Evolutionary conservation across 2,113 vertebrate species (phyloP).

Genomic region (Poicephalus gulielmi): DNA sequence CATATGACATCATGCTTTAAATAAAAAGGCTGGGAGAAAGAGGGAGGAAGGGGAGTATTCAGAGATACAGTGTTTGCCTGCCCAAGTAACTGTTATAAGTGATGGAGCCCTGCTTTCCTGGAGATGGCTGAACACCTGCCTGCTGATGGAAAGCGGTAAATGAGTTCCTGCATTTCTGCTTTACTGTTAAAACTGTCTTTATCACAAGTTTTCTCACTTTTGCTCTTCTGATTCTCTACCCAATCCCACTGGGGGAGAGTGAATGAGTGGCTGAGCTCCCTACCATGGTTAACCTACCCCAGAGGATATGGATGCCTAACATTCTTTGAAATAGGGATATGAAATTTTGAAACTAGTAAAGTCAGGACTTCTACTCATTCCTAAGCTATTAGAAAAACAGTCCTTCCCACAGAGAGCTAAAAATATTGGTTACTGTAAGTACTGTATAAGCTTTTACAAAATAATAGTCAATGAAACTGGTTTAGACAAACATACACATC

Average conservation of each 20-base stretch:
- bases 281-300: neutral
- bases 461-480: neutral
- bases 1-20: neutral
- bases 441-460: neutral
- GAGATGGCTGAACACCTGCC: neutral
- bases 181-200: neutral
- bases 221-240: neutral
- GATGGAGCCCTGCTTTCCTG: neutral
- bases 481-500: neutral
- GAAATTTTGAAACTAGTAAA: neutral
- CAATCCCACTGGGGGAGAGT: accelerated
- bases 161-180: neutral
- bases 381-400: neutral
- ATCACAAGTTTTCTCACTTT: neutral
- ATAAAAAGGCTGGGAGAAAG: neutral
- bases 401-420: neutral
- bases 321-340: neutral
- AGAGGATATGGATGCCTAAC: neutral
- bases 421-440: neutral
- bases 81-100: accelerated
- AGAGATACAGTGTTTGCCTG: neutral
- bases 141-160: accelerated
- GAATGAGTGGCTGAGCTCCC: neutral
- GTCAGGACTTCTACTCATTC: neutral
- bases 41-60: accelerated